These are phyloP conservation scores for Belonocnema kinseyi DNA, from an alignment of 1,140 invertebrate genomes.

Conservation along the genomic window DNA sequence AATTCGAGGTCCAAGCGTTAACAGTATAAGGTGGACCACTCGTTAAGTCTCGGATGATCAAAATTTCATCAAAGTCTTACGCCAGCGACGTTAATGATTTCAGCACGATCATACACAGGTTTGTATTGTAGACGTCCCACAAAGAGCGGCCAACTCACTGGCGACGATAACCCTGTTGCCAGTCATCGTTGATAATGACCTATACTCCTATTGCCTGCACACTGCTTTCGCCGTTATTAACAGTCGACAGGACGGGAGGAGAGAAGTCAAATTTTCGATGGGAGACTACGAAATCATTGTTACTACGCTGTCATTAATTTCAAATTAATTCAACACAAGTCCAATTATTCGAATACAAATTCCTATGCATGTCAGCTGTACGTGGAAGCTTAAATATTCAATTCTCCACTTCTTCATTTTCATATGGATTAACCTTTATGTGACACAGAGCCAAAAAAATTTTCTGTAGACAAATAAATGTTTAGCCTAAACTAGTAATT, in stretches of 20 bases:
- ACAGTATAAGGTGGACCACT: neutral
- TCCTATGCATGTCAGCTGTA: neutral
- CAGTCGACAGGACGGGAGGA: conserved; percentile 52
- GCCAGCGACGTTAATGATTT: conserved; percentile 62
- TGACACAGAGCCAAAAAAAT: no score
- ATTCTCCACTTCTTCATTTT: no score
- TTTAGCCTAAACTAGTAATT: no score
- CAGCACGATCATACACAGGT: conserved; percentile 58
- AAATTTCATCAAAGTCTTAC: neutral
- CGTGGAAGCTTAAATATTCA: neutral
- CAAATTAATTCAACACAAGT: conserved; percentile 13
- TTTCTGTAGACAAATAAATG: no score
- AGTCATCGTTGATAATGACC: conserved; percentile 71
- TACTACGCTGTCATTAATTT: conserved; percentile 38
- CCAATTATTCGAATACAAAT: conserved; percentile 11
- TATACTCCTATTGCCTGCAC: conserved; percentile 48
- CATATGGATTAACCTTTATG: no score
- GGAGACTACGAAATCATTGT: conserved; percentile 49
- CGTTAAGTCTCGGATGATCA: neutral
- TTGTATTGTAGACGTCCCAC: conserved; percentile 56
- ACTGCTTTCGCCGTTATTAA: conserved; percentile 63
- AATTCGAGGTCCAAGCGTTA: neutral
- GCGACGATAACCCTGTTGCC: conserved; percentile 66
- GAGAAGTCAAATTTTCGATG: conserved; percentile 51
- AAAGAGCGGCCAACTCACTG: conserved; percentile 61